These are phyloP conservation scores for Pogonomyrmex barbatus DNA, from an alignment of 1,140 invertebrate genomes.

Conservation along the genomic window DNA sequence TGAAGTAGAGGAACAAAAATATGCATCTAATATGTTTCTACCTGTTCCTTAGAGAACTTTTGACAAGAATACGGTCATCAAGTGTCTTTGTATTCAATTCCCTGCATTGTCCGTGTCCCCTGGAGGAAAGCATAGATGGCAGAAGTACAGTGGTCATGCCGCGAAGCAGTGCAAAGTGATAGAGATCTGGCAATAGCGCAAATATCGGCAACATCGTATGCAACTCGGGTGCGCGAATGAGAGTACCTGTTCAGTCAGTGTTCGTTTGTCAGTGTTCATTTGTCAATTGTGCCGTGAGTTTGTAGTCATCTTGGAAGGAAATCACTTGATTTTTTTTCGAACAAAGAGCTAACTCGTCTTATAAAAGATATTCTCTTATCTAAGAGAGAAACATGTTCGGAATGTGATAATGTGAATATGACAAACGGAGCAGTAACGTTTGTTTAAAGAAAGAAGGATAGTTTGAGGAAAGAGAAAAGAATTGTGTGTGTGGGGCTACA, in stretches of 20 bases:
- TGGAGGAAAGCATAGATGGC: not conserved
- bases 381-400: no score
- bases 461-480: not conserved
- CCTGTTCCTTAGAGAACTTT: no score
- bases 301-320: not conserved
- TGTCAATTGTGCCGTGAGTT: not conserved
- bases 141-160: not conserved
- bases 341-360: conserved; percentile 51
- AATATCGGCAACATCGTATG: conserved; percentile 28
- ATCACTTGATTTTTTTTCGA: conserved; percentile 47
- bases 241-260: not conserved
- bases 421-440: not conserved
- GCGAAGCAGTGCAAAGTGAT: no score
- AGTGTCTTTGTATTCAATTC: no score
- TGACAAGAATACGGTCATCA: no score
- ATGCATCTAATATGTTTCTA: no score
- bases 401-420: no score
- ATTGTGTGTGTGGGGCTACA: not conserved
- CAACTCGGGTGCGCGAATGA: not conserved
- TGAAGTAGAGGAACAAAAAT: no score
- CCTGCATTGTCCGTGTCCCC: no score
- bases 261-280: conserved; percentile 7
- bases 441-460: not conserved
- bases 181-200: conserved; percentile 41
- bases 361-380: not conserved